phyloP scores from a whole-genome alignment of 1,140 invertebrate species.

The Chironomus tepperi region DNA sequence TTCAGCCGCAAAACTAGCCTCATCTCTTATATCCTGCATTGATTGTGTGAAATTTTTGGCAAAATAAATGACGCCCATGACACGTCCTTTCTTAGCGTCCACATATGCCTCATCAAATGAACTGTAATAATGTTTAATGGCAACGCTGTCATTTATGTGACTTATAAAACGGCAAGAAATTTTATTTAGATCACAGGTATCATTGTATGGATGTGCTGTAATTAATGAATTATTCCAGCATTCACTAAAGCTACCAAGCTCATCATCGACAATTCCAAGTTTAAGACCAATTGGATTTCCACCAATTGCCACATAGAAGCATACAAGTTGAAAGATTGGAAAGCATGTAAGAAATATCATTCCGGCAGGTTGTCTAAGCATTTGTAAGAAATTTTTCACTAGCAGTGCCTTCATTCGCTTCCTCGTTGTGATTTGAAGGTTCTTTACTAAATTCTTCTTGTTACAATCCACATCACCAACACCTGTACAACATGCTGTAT shows the following conservation, averaged over 20 bases:
- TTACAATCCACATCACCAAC: slow-evolving; percentile 12
- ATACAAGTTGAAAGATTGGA: slow-evolving; percentile 61
- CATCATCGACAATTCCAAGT: slow-evolving; percentile 64
- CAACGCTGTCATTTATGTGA: slow-evolving; percentile 32
- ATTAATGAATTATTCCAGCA: not conserved
- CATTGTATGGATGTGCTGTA: not conserved
- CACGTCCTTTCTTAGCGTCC: slow-evolving; percentile 50
- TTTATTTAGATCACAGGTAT: slow-evolving; percentile 44
- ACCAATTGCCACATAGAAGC: slow-evolving; percentile 68
- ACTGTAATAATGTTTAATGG: slow-evolving; percentile 39
- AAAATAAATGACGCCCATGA: slow-evolving; percentile 64
- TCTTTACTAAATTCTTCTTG: slow-evolving; percentile 23
- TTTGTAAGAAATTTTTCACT: slow-evolving; percentile 55
- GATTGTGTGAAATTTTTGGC: slow-evolving; percentile 63
- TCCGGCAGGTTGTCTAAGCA: slow-evolving; percentile 54
- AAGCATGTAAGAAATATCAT: slow-evolving; percentile 67
- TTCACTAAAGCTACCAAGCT: slow-evolving; percentile 38
- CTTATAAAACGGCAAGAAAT: slow-evolving; percentile 49
- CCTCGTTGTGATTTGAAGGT: slow-evolving; percentile 36
- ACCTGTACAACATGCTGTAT: not conserved
- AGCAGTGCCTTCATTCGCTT: slow-evolving; percentile 37
- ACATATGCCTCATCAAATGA: slow-evolving; percentile 47
- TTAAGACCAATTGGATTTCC: slow-evolving; percentile 55
- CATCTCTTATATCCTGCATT: slow-evolving; percentile 47
- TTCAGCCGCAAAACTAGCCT: slow-evolving; percentile 42